phyloP scores from a whole-genome alignment of 2,888 invertebrate species.

The Nomada ruficornis region DNA sequence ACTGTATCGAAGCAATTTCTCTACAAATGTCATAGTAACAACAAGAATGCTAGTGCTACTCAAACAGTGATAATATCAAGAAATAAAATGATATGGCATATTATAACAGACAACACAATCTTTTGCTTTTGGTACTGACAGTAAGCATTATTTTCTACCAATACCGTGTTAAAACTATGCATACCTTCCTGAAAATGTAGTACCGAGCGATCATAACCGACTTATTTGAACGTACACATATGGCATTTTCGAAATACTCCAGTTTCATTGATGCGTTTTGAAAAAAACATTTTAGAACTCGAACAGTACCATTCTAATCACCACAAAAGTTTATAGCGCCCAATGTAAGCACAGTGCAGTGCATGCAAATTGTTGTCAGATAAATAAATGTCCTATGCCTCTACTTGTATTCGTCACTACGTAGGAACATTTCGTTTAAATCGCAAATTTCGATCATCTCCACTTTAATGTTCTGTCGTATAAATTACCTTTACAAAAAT shows the following conservation, averaged over 20 bases:
- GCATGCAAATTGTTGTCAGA: conserved; percentile 45
- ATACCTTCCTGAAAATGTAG: conserved; percentile 58
- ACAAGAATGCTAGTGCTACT: neutral
- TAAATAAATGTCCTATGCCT: conserved; percentile 54
- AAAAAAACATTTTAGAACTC: conserved; percentile 66
- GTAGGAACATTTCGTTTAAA: conserved; percentile 37
- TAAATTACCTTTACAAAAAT: too few relatives aligned
- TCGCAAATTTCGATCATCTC: neutral
- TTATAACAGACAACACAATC: conserved; percentile 27
- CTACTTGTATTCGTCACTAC: conserved; percentile 10
- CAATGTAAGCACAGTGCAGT: conserved; percentile 59
- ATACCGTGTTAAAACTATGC: conserved; percentile 35
- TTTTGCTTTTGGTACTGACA: conserved; percentile 54
- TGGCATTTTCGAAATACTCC: conserved; percentile 64
- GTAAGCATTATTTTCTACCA: conserved; percentile 40
- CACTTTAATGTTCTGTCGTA: too few relatives aligned
- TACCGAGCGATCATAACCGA: conserved; percentile 47
- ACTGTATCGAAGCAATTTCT: conserved; percentile 17
- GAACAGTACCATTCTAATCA: conserved; percentile 56
- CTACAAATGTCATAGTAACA: neutral
- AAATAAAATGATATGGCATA: conserved; percentile 1
- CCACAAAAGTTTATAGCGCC: conserved; percentile 66
- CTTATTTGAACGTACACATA: conserved; percentile 45
- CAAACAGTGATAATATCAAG: neutral
- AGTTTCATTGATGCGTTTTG: conserved; percentile 65